Base-by-base conservation (phyloP, 2,888 invertebrate genomes). In the Panorpa germanica region DNA sequence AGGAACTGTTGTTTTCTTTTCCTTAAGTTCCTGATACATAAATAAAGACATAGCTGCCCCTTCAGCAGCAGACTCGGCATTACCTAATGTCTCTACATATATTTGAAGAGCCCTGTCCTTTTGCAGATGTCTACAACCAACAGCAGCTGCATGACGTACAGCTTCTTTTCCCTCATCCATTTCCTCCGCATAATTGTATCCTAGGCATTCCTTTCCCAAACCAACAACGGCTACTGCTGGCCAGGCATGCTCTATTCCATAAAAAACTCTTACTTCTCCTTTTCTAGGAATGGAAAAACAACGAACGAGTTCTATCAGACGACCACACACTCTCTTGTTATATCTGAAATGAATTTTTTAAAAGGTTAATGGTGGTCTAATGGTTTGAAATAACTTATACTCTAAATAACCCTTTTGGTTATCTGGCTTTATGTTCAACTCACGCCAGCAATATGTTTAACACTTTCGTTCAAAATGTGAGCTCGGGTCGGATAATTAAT, bases 21-120 rank as follows among this genome's bases (percentile, higher is more conserved):
- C 72, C 64, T 63, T 72, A 42, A 73, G 65, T 42, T 74, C 70
- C 46, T 68, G 67, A 45, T 71, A 78, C 10, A 59, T 46, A 65
- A 67, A 75, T 3, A 65, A 50, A 4, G 63, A 63, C 18, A 80
- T 57, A 8, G 55, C 50, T 2, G 70, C 63, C 2, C 76, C 78
- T 50, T 80, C 78, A 1, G 77, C 77, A 10, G 76, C 65, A 6
- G 73, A 73, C 48, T 74, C 72, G 2, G 75, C 65, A 45, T 73
- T 65, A 1, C 70, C 72, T 45, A 76, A 73, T 7, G 72, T 68
- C 46, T 80, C 81, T 1, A 78, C 56, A 36, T 60, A 58, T 13
- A 78, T 61, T 19, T 52, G 45, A 21, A 49, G 52, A 3, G 67
- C 59, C 15, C 48, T 44, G 19, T 65, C 47, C 4, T 49, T 42